A percentile compares a stretch with the other conserved stretches of the same genome.
Evolutionary conservation across 2,797 vertebrate genomes (phyloP).

Genomic region (Microctenopoma steveboyesi): DNA sequence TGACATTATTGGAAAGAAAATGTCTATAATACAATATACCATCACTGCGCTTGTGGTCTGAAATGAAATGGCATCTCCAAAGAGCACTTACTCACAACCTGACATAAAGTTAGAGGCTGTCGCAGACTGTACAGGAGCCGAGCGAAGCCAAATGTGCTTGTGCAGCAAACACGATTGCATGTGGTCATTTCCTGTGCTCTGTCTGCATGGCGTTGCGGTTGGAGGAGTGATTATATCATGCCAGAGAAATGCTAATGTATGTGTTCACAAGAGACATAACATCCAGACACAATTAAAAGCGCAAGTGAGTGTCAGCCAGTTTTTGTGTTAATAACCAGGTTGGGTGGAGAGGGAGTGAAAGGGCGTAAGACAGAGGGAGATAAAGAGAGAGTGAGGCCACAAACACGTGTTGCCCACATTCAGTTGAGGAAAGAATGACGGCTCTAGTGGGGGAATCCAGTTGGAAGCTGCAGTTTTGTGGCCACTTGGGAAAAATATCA

Average conservation of each 20-base stretch:
- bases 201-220: constrained; percentile 77
- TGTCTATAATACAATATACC: constrained; percentile 26
- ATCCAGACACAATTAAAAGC: constrained; percentile 84
- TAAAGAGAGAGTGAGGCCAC: constrained; percentile 63
- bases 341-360: constrained; percentile 57
- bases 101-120: constrained; percentile 49
- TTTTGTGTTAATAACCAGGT: constrained; percentile 83
- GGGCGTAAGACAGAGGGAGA: constrained; percentile 46
- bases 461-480: constrained; percentile 67
- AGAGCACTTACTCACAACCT: constrained; percentile 44
- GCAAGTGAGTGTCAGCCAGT: constrained; percentile 82
- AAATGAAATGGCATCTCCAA: constrained; percentile 34
- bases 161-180: constrained; percentile 75
- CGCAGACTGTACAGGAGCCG: constrained; percentile 63
- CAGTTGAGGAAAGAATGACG: constrained; percentile 64
- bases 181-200: constrained; percentile 80
- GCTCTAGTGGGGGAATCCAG: constrained; percentile 70
- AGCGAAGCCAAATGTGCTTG: constrained; percentile 69
- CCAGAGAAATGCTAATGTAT: constrained; percentile 81
- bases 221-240: constrained; percentile 79
- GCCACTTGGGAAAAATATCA: constrained; percentile 64
- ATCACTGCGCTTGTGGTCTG: constrained; percentile 3
- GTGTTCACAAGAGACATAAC: constrained; percentile 80
- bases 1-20: constrained; percentile 11
- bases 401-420: constrained; percentile 71